phyloP scores from a whole-genome alignment of 1,140 invertebrate species.

The Lepidotrigona ventralis region DNA sequence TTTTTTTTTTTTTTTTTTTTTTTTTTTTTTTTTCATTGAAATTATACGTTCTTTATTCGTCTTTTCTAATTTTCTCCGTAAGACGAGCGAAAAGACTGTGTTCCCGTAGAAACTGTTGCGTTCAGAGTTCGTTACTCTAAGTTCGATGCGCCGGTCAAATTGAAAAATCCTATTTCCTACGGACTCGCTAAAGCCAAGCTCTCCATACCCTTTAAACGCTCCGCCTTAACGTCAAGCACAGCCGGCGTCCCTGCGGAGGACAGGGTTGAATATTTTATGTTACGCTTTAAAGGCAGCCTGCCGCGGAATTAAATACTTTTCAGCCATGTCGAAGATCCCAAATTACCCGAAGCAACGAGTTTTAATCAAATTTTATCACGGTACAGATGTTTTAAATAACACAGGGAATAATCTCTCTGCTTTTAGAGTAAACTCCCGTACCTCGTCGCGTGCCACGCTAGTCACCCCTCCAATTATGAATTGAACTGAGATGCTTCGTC shows the following conservation, averaged over 20 bases:
- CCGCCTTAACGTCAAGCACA: constrained; percentile 61
- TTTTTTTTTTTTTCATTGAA: too few species aligned
- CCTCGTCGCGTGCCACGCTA: neutral
- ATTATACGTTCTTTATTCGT: neutral
- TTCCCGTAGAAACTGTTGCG: neutral
- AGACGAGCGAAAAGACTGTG: neutral
- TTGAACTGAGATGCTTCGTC: neutral
- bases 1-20: neutral
- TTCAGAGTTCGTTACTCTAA: neutral
- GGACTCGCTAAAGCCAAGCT: constrained; percentile 32
- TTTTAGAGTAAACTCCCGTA: neutral
- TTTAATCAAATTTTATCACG: constrained; percentile 13
- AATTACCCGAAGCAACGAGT: neutral
- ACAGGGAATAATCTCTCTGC: too few species aligned
- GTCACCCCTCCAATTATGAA: neutral
- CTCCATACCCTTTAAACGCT: constrained; percentile 54
- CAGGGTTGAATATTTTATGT: constrained; percentile 65
- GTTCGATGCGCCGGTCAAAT: neutral
- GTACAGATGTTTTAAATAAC: neutral
- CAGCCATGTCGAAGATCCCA: neutral
- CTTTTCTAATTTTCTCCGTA: neutral
- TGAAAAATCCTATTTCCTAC: constrained; percentile 47
- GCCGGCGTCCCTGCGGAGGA: constrained; percentile 51
- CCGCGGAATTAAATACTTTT: constrained; percentile 56
- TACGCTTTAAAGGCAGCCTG: constrained; percentile 53